Percentiles rank a stretch among this genome's conserved stretches.
Evolutionary conservation across 2,888 invertebrate genomes (phyloP).

Genomic region (Caenorhabditis sp.): DNA sequence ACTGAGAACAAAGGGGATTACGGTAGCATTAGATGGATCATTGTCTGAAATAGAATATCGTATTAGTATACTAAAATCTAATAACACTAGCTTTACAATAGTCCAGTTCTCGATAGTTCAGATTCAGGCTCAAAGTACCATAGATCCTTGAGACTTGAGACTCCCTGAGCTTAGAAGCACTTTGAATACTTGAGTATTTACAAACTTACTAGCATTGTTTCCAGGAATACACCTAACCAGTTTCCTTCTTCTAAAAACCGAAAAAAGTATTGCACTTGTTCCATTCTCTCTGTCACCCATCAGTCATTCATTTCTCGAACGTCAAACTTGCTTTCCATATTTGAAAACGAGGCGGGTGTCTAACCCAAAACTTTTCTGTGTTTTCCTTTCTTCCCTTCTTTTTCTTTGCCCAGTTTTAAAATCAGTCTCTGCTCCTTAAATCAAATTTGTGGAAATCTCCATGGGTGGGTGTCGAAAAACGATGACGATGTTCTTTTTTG

Average conservation of each 20-base stretch:
- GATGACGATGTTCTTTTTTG: constrained; percentile 19
- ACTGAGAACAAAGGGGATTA: too few relatives aligned
- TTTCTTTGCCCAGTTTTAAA: constrained; percentile 1
- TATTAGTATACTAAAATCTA: too few relatives aligned
- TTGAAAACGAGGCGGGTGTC: too few relatives aligned
- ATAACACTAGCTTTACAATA: too few relatives aligned
- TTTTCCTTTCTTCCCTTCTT: neutral
- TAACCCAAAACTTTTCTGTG: constrained; percentile 10
- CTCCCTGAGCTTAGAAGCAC: constrained; percentile 3
- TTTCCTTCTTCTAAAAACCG: constrained; percentile 9
- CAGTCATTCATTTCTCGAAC: constrained; percentile 30
- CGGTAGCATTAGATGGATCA: too few relatives aligned
- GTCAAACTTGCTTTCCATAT: neutral
- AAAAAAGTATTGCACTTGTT: constrained; percentile 54
- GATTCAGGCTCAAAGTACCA: too few relatives aligned
- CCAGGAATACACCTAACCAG: constrained; percentile 11
- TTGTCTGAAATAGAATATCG: too few relatives aligned
- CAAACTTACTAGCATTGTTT: neutral
- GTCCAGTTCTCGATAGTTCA: too few relatives aligned
- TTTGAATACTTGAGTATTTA: constrained; percentile 41
- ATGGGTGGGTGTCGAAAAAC: constrained; percentile 2
- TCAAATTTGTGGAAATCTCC: constrained; percentile 15
- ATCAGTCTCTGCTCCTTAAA: constrained; percentile 28
- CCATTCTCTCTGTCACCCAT: constrained; percentile 27
- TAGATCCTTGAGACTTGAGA: neutral